Conservation (phyloP, 2,113 vertebrate species). For the Eurypyga helias region DNA sequence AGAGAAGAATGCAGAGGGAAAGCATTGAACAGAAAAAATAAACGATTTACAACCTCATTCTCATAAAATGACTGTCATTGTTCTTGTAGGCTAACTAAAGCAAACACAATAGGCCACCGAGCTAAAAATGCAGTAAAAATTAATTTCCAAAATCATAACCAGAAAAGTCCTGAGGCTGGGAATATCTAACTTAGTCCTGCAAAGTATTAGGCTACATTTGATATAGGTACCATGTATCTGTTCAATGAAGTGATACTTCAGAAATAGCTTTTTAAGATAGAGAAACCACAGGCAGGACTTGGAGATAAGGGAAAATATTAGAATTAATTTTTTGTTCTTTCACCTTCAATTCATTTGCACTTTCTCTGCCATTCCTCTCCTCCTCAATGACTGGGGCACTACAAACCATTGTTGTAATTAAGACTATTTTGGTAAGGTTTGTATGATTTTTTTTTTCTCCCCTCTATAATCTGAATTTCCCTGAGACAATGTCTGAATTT, state of each 20-base stretch:
- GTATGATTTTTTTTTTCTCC: background rate
- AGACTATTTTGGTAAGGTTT: background rate
- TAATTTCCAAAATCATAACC: constrained; percentile 70
- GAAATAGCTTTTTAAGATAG: constrained; percentile 18
- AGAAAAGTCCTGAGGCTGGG: constrained; percentile 63
- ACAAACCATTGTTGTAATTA: background rate
- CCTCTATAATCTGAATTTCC: background rate
- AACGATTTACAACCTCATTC: constrained; percentile 63
- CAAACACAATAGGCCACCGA: constrained; percentile 37
- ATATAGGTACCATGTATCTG: constrained; percentile 55
- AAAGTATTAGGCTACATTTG: constrained; percentile 56
- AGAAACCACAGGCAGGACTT: background rate
- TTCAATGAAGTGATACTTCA: constrained; percentile 55
- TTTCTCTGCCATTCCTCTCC: background rate
- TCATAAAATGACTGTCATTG: constrained; percentile 62
- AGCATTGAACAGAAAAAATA: constrained; percentile 57
- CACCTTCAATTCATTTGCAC: background rate
- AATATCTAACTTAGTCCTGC: constrained; percentile 47
- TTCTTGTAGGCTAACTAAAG: constrained; percentile 51
- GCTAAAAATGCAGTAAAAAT: constrained; percentile 70
- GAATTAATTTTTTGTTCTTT: background rate
- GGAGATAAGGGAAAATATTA: background rate
- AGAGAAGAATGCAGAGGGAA: constrained; percentile 32
- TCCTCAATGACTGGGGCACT: background rate
- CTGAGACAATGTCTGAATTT: background rate